Base-by-base conservation (phyloP, 2,888 invertebrate species). In the Pegoplata infirma region DNA sequence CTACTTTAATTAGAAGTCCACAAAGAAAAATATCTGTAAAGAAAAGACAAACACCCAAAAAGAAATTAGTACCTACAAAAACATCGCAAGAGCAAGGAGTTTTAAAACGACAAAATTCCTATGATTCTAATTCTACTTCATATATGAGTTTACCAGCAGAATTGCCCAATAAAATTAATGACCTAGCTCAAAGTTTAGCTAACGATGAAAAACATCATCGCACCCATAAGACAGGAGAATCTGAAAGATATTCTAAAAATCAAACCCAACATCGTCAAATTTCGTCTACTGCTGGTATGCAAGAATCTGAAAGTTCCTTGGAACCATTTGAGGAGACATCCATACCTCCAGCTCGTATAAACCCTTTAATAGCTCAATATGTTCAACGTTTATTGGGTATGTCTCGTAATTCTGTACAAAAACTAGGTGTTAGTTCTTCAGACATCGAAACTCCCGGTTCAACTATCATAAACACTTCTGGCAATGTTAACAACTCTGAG, bases 321-420 rank as follows among this genome's bases (percentile, higher is more conserved):
- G 36, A 67, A 44, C 28, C 28, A 4, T 40, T 28, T 21, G 23
- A 58, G 44, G 59, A 47, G 12, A 10, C 16, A 8, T 12, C 1
- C 32, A 1, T 51, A 63, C 4, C 63, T 6, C 16, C 51, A 0
- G 36, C 72, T 2, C 69, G 59, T 4, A 5, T 89, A 5, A 87
- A 91, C 84, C 89, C 90, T 1, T 76, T 85, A 10, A 82, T 91
- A 46, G 83, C 89, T 3, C 87, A 88, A 7, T 91, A 91, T 81
- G 90, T 92, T 2, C 88, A 90, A 66, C 90, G 90, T 79, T 84
- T 92, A 44, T 83, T 92, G 17, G 86, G 86, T n/a, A 91, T 92
- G 92, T 90, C 91, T 0, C 89, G 90, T 28, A 84, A 83, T 8
- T 90, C 90, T 68, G 85, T 92, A n/a, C 90, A 91, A 12, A 88